Percentiles rank a stretch among this genome's conserved stretches.
phyloP scores from a whole-genome alignment of 1,140 invertebrate species.

The Dryas iulia region DNA sequence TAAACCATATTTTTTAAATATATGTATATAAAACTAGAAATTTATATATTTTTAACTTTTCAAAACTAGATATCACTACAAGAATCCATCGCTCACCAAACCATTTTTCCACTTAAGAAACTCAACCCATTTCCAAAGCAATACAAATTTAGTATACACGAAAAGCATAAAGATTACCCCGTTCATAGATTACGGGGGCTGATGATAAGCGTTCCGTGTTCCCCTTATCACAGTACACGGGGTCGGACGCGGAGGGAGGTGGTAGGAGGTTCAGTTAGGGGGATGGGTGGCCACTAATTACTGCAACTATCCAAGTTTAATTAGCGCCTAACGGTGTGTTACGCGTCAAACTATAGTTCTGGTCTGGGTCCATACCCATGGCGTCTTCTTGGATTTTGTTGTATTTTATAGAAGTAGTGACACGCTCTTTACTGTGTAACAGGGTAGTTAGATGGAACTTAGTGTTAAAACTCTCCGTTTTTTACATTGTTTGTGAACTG shows the following conservation, averaged over 20 bases:
- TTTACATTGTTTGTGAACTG: too few relatives aligned
- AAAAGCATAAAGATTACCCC: conserved; percentile 27
- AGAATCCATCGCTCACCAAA: neutral
- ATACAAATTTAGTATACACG: conserved; percentile 20
- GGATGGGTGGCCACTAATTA: conserved; percentile 36
- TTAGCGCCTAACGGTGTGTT: conserved; percentile 18
- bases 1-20: too few relatives aligned
- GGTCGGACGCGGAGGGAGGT: neutral
- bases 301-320: conserved; percentile 42
- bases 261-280: neutral
- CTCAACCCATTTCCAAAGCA: neutral
- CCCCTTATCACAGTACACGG: conserved; percentile 32
- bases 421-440: too few relatives aligned
- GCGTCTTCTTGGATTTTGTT: neutral
- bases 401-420: conserved; percentile 6
- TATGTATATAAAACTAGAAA: too few relatives aligned
- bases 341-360: conserved; percentile 17
- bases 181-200: conserved; percentile 21
- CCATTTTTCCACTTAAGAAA: neutral
- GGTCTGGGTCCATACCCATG: neutral
- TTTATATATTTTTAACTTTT: too few relatives aligned
- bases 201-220: conserved; percentile 45
- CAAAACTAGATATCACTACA: too few relatives aligned
- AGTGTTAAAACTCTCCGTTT: too few relatives aligned
- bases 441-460: too few relatives aligned